Percentiles rank a stretch among this genome's conserved stretches.
These are phyloP conservation scores for Siniperca scherzeri DNA, from an alignment of 2,797 vertebrate genomes.

Conservation along the genomic window DNA sequence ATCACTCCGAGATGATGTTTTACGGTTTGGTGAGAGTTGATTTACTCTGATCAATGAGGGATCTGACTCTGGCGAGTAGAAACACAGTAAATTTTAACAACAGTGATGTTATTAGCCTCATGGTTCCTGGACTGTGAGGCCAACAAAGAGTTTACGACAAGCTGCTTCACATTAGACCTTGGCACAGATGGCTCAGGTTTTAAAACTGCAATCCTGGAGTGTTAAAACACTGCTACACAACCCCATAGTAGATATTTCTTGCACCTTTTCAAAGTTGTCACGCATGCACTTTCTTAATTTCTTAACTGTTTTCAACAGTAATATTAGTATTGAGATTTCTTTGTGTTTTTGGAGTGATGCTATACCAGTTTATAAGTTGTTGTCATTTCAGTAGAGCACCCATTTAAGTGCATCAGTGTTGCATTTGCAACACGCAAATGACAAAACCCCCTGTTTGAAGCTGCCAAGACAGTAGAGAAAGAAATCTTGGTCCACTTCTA, in stretches of 20 bases:
- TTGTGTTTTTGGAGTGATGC: not conserved
- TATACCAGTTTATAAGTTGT: not conserved
- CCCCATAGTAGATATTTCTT: conserved; percentile 34
- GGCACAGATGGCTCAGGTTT: conserved; percentile 70
- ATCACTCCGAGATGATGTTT: conserved; percentile 77
- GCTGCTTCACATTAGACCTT: conserved; percentile 75
- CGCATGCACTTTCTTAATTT: not conserved
- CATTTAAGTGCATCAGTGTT: not conserved
- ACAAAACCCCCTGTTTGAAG: not conserved
- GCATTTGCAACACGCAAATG: not conserved
- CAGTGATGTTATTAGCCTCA: conserved; percentile 77
- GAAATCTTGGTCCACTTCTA: not conserved
- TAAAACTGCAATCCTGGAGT: conserved; percentile 59
- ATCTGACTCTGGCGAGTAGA: conserved; percentile 70
- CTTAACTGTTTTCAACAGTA: not conserved
- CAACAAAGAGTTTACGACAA: conserved; percentile 81
- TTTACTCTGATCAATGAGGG: conserved; percentile 79
- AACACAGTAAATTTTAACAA: conserved; percentile 80
- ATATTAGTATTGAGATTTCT: not conserved
- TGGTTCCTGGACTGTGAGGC: conserved; percentile 66
- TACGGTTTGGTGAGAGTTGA: conserved; percentile 74
- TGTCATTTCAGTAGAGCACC: not conserved
- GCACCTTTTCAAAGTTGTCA: conserved; percentile 26
- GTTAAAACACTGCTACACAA: conserved; percentile 50
- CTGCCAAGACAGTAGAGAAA: not conserved